Base-by-base conservation (phyloP, 2,888 invertebrate genomes). In the Oasisia sp. region DNA sequence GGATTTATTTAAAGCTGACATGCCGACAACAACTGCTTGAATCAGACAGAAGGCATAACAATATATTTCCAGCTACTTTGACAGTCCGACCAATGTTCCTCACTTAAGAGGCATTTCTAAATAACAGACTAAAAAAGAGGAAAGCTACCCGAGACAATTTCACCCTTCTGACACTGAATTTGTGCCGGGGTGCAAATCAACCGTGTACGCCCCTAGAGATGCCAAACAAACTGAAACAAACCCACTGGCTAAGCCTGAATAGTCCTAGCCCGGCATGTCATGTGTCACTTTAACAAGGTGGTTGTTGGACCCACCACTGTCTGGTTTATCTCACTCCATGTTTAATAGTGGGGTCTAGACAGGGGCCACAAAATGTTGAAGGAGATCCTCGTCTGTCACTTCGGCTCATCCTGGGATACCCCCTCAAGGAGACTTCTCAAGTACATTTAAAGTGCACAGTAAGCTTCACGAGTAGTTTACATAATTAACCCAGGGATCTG, bases 211-310 rank as follows among this genome's bases (percentile, higher is more conserved):
- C 50, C 74, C 74, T 74, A n/a, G 74, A 74, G 74, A 74, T 74
- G 74, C 74, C 74, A 74, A 74, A 74, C 74, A 74, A 74, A 74
- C 27, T 74, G 27, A 74, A 74, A 74, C 74, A 74, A 74, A 74
- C 74, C 19, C 50, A 50, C 50, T 50, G 50, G 50, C 50, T 1
- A 50, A 50, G 50, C 50, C 27, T 27, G 74, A 27, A 14, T 74
- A 27, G 74, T 74, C 74, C 74, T 58, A 74, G 3, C 74, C 7
- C 74, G 5, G 74, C 74, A 74, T 74, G 19, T 74, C 74, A 19
- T 3, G n/a, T 74, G 74, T 74, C 74, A 27, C 27, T 74, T 74
- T 74, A 74, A 74, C 74, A 74, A 27, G 74, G 74, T n/a, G n/a
- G 74, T 74, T 74, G 74, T n/a, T 74, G n/a, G 74, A n/a, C 74